Conservation (phyloP, 2,888 invertebrate genomes). For the Drosophila phalerata region DNA sequence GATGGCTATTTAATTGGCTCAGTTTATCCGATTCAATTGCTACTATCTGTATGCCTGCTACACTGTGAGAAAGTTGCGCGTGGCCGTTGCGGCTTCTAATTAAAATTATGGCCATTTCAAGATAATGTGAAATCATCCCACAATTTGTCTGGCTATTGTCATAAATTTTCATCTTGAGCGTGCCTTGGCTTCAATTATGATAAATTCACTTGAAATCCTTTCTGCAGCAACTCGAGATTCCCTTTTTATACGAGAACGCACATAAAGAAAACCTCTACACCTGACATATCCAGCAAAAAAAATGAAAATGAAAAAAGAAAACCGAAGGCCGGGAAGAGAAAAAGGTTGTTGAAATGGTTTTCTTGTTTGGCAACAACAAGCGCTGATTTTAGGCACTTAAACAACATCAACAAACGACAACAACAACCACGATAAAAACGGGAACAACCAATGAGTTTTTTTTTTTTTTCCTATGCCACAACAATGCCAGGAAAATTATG, state of each 20-base stretch:
- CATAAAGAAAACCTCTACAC: conserved; percentile 46
- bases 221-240: conserved; percentile 37
- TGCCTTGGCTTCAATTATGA: conserved; percentile 64
- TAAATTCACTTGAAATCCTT: conserved; percentile 71
- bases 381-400: conserved; percentile 74
- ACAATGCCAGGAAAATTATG: conserved; percentile 54
- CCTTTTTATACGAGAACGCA: conserved; percentile 11
- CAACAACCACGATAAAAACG: conserved; percentile 38
- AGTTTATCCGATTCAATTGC: conserved; percentile 2
- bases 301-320: not conserved
- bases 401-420: conserved; percentile 50
- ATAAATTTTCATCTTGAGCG: conserved; percentile 39
- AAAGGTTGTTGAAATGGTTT: conserved; percentile 65
- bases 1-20: conserved; percentile 71
- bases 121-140: conserved; percentile 29
- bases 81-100: conserved; percentile 36
- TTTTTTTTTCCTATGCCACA: conserved; percentile 25
- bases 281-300: conserved; percentile 54
- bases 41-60: not conserved
- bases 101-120: conserved; percentile 49
- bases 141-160: conserved; percentile 24
- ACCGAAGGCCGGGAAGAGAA: conserved; percentile 12
- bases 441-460: conserved; percentile 13
- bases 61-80: conserved; percentile 65
- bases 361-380: conserved; percentile 73